Conservation (phyloP, 2,797 vertebrate genomes). For the Hypotaenidia philippensis region DNA sequence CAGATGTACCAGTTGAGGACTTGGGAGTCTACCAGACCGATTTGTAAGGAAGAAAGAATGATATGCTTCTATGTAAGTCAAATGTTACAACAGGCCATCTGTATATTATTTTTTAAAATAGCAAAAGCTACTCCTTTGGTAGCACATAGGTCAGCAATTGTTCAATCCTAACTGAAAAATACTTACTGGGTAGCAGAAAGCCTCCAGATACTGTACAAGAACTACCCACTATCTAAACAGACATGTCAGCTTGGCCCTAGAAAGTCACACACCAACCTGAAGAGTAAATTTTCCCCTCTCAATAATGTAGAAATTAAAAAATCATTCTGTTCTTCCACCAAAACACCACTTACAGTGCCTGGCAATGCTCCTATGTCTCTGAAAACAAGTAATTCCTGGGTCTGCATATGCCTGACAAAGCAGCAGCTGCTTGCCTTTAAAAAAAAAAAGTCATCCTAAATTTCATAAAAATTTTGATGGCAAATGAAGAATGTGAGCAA, state of each 20-base stretch:
- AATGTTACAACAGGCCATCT: not conserved
- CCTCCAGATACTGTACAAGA: not conserved
- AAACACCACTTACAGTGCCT: not conserved
- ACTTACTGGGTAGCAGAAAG: not conserved
- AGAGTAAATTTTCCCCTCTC: not conserved
- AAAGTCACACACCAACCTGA: not conserved
- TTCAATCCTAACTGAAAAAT: not conserved
- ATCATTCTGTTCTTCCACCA: not conserved
- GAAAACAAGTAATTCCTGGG: not conserved
- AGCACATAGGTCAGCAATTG: not conserved
- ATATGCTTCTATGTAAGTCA: not conserved
- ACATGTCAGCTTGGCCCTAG: not conserved
- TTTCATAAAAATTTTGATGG: not conserved
- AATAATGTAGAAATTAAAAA: not conserved
- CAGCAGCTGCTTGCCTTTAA: not conserved
- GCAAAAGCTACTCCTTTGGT: not conserved
- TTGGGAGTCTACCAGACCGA: not conserved
- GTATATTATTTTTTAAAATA: not conserved
- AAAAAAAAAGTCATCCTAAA: not conserved
- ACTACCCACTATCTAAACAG: not conserved
- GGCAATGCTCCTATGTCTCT: not conserved
- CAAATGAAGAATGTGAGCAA: not conserved
- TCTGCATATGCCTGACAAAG: not conserved
- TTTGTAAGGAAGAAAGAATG: not conserved
- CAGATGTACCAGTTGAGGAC: not conserved